Evolutionary conservation across 1,140 invertebrate genomes (phyloP), one percentile per base, ranked within the genome.

Genomic region (Pachypsylla venusta): DNA sequence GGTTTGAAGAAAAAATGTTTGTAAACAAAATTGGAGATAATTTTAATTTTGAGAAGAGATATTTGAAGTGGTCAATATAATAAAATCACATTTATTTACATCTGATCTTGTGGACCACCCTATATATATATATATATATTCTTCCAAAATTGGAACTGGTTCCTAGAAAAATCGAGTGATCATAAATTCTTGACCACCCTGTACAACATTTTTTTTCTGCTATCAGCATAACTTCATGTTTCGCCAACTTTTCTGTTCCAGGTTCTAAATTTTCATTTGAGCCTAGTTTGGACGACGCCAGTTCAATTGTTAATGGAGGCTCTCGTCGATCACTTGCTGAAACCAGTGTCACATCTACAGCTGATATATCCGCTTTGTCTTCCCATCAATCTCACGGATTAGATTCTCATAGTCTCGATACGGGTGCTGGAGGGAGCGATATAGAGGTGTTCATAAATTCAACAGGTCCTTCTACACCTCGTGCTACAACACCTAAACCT

Each of bases 331-430:
- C 85, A 25, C 74, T 90, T 28, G 84, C 85, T 13, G 85, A 87
- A 63, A 90, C 87, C 1, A 87, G 84, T 57, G 82, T 87, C 19
- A 89, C 85, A 1, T 89, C 86, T 12, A 87, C 85, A 2, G 84
- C 85, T 1, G 84, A 88, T 70, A 71, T 88, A 20, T 86, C 84
- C 60, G 83, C 86, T 48, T 84, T 87, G 70, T 87, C 84, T 27
- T 83, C 82, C 60, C 42, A 48, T 0, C 74, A 77, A 7, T 83
- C 82, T 1, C 75, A 82, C 57, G 84, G 82, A 1, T 82, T 83
- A 66, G 82, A 79, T 7, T 73, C 83, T 39, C 83, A 85, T 69
- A 83, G 82, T 10, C 82, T 84, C 69, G 84, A 81, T 70, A 82
- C 82, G 63, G 77, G 75, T 60, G 79, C 77, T 26, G 75, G 75